A percentile compares a stretch with the other conserved stretches of the same genome.
These are phyloP conservation scores for Chaunax sp. DNA, from an alignment of 2,797 vertebrate genomes.

Conservation along the genomic window DNA sequence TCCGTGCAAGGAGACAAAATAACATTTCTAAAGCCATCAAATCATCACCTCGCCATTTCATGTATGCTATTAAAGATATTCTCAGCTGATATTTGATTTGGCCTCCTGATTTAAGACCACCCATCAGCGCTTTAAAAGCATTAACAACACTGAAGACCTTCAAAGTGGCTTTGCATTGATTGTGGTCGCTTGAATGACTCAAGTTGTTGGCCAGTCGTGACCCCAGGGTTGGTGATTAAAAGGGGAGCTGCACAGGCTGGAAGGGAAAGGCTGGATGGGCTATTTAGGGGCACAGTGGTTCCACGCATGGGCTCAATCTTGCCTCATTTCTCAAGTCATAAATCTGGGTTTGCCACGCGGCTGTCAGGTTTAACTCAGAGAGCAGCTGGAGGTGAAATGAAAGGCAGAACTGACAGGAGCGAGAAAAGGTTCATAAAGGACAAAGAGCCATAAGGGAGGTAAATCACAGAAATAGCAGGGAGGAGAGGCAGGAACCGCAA, in stretches of 20 bases:
- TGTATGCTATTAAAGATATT: constrained; percentile 59
- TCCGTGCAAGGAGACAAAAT: constrained; percentile 40
- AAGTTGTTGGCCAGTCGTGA: constrained; percentile 66
- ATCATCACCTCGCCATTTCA: constrained; percentile 42
- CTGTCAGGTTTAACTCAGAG: constrained; percentile 56
- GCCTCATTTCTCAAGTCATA: constrained; percentile 71
- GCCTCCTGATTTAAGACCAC: constrained; percentile 57
- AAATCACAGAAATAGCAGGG: constrained; percentile 51
- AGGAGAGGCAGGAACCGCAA: constrained; percentile 33
- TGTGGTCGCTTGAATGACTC: constrained; percentile 67
- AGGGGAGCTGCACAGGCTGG: constrained; percentile 15
- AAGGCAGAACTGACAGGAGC: constrained; percentile 54
- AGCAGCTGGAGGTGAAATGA: constrained; percentile 77
- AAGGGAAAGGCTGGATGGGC: constrained; percentile 22
- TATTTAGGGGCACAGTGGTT: constrained; percentile 49
- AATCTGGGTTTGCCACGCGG: constrained; percentile 64
- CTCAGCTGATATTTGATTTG: constrained; percentile 69
- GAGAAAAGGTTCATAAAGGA: constrained; percentile 38
- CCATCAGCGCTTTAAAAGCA: constrained; percentile 65
- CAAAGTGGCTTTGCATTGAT: constrained; percentile 74
- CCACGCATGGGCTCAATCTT: constrained; percentile 35
- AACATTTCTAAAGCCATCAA: constrained; percentile 49
- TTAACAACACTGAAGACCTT: constrained; percentile 62
- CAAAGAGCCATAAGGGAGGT: constrained; percentile 38
- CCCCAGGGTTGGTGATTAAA: constrained; percentile 62